A percentile compares a stretch with the other conserved stretches of the same genome.
phyloP scores from a whole-genome alignment of 2,113 vertebrate genomes.

The Mionectes macconnelli region DNA sequence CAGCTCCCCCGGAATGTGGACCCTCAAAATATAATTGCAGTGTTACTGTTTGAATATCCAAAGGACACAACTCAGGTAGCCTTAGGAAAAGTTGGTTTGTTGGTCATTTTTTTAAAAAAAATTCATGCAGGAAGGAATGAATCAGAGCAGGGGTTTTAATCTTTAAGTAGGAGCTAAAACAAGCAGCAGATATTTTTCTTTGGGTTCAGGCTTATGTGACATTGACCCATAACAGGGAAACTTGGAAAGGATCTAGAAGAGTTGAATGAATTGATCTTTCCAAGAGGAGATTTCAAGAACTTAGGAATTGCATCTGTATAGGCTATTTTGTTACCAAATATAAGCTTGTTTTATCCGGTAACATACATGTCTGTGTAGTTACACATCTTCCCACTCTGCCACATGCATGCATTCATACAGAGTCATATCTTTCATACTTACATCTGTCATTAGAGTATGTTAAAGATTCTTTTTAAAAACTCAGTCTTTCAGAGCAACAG shows the following conservation, averaged over 20 bases:
- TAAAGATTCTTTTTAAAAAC: background rate
- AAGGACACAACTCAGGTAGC: background rate
- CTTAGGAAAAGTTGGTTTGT: background rate
- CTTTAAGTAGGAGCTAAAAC: background rate
- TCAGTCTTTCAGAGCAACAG: background rate
- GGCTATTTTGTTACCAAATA: background rate
- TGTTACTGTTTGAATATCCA: background rate
- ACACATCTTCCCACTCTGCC: background rate
- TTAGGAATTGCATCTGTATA: background rate
- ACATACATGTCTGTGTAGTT: background rate
- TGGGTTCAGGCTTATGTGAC: background rate
- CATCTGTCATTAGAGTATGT: background rate
- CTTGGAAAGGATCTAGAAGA: background rate
- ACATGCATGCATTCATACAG: background rate
- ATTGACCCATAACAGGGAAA: background rate
- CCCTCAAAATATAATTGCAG: background rate
- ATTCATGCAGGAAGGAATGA: background rate
- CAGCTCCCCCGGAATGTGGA: background rate
- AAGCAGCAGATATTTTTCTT: background rate
- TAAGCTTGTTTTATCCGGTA: background rate
- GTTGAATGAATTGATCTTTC: background rate
- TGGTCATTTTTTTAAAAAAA: background rate
- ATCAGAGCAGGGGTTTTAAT: background rate
- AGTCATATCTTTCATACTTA: background rate
- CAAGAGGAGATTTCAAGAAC: background rate